A percentile compares a stretch with the other conserved stretches of the same genome.
These are phyloP conservation scores for Ornithoptera alexandrae DNA, from an alignment of 2,888 invertebrate species.

Conservation along the genomic window DNA sequence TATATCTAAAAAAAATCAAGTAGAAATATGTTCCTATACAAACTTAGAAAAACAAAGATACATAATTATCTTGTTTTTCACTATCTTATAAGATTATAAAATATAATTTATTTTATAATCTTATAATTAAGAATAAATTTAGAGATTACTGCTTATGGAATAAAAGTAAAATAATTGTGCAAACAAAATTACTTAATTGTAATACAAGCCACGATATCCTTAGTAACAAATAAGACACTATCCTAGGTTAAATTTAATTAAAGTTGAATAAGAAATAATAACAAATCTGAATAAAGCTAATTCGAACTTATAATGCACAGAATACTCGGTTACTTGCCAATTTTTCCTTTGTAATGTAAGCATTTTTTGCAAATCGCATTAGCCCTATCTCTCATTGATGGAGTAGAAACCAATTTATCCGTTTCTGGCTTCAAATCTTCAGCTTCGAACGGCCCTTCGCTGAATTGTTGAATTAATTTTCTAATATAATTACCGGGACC, in stretches of 20 bases:
- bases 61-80: no score
- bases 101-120: no score
- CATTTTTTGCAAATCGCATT: constrained; percentile 77
- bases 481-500: constrained; percentile 74
- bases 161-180: constrained; percentile 30
- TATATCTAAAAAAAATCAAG: no score
- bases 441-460: constrained; percentile 67
- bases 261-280: neutral
- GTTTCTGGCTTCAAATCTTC: constrained; percentile 66
- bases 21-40: no score
- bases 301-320: constrained; percentile 1
- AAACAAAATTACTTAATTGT: constrained; percentile 27
- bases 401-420: constrained; percentile 58
- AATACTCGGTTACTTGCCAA: constrained; percentile 50
- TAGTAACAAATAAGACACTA: no score
- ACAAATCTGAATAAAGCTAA: neutral
- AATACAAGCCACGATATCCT: neutral
- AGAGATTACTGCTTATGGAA: constrained; percentile 11
- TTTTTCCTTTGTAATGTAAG: constrained; percentile 72
- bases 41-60: no score
- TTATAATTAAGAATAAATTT: no score
- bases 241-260: no score
- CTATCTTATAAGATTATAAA: no score
- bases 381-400: constrained; percentile 66
- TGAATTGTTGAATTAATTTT: constrained; percentile 74